Evolutionary conservation across 2,797 vertebrate genomes (phyloP), one percentile per base, ranked within the genome.

Genomic region (Sternarchorhynchus goeldii): DNA sequence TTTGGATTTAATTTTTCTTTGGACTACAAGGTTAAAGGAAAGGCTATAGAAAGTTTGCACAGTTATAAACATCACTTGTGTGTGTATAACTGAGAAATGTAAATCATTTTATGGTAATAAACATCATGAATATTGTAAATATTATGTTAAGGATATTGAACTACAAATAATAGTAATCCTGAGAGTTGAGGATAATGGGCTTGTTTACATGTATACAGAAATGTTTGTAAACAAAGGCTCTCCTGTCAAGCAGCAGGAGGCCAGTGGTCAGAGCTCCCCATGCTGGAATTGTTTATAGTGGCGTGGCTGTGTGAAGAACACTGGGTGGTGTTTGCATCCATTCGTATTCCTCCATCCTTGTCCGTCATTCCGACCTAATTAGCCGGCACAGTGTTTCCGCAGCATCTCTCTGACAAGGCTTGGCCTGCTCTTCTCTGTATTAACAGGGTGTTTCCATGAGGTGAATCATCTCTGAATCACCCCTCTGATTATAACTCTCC

Each of bases 11-110:
- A 7, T 39, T 55, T 55, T 18, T 2, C 25, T 16, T 6, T 21
- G 3, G 34, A 67, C 18, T 25, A 55, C 6, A 31, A 21, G 12
- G 14, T 29, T 50, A 25, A 17, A 41, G n/a, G 12, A 66, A 14
- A 70, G 4, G 67, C 76, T 72, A 73, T 85, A 85, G 76, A 87
- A 80, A 82, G 78, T 83, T 79, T 86, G 84, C 80, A 87, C 88
- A 87, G 12, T 57, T 14, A 86, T 6, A 67, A 74, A 74, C 76
- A 53, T 68, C 58, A 63, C n/a, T 85, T 82, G 39, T 41, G 39
- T 41, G 39, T 41, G 39, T 6, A 10, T 41, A 41, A 41, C 6
- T 1, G 39, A 41, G 39, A 41, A 41, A 41, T 41, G 39, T 41
- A 41, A 6, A 6, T 7, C 6, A 41, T 41, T 8, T 7, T 41